Percentiles rank a stretch among this genome's conserved stretches.
These are phyloP conservation scores for Caenorhabditis briggsae DNA, from an alignment of 1,140 invertebrate genomes.

Conservation along the genomic window DNA sequence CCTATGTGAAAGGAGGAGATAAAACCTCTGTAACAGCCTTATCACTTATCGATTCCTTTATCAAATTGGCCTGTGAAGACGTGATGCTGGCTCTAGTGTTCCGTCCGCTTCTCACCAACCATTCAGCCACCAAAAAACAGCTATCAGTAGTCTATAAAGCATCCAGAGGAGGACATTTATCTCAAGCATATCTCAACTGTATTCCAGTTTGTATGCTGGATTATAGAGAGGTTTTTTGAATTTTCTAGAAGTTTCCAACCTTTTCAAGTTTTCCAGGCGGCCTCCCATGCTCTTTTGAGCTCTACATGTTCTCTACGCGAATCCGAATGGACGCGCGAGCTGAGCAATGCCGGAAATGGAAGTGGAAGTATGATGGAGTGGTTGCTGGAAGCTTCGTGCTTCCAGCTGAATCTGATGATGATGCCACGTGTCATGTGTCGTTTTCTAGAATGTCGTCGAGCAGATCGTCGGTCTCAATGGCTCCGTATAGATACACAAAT, in stretches of 20 bases:
- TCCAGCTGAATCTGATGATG: conserved; percentile 9
- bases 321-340: conserved; percentile 69
- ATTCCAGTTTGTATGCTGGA: conserved; percentile 82
- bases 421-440: conserved; percentile 56
- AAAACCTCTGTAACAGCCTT: conserved; percentile 88
- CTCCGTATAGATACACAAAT: conserved; percentile 70
- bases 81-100: conserved; percentile 82
- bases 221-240: conserved; percentile 68
- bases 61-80: conserved; percentile 94
- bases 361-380: conserved; percentile 59
- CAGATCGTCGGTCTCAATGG: conserved; percentile 70
- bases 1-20: conserved; percentile 78
- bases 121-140: conserved; percentile 39
- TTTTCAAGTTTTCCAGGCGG: conserved; percentile 1
- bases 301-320: conserved; percentile 66
- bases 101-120: conserved; percentile 53
- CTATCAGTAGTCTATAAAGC: conserved; percentile 18
- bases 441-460: conserved; percentile 70
- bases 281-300: conserved; percentile 59
- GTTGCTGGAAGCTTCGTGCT: conserved; percentile 13
- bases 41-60: conserved; percentile 89
- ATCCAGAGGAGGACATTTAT: not conserved
- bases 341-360: conserved; percentile 58
- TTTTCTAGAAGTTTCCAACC: no score
- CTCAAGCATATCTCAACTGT: conserved; percentile 82